Evolutionary conservation across 1,140 invertebrate genomes (phyloP), one percentile per base, ranked within the genome.

Genomic region (Drosophila hydei): DNA sequence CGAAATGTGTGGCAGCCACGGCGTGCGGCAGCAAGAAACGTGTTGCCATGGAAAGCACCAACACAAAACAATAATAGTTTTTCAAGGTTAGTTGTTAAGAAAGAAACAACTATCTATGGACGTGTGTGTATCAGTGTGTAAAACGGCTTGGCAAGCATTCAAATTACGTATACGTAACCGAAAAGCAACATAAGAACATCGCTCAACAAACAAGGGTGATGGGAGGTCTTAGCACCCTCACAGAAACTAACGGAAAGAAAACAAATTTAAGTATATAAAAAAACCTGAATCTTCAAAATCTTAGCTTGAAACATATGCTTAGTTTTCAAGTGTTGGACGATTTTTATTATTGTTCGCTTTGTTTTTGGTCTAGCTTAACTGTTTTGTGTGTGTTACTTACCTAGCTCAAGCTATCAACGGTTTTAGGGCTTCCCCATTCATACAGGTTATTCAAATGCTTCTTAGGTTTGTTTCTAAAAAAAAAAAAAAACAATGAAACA

Each of bases 11-110:
- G 42, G 42, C 42, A 43, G 42, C 43, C 43, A 27, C 19, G 42
- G 14, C 25, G 21, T 25, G 21, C 18, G 43, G 21, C 38, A 30
- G 30, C 64, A 61, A 48, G 30, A 69, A 62, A 69, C 65, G 40
- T 40, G 67, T 70, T 70, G 45, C 50, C 59, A 47, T 70, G 67
- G 45, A 65, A 58, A 70, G 51, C 52, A 42, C 19, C 14, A 30
- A 64, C 9, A 9, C 33, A 58, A 11, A 40, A 55, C 23, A 71
- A 51, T 23, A 14, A 51, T 36, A 40, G 16, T 14, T 50, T 43
- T 36, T 71, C 52, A 65, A 18, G 52, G 67, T 63, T 50, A 69
- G 3, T 25, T 50, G 8, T 16, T 18, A 6, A 33, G n/a, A 18
- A 30, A 33, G 12, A 33, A 33, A 11, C 30, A 33, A 33, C 7